These are phyloP conservation scores for Spialia ferax DNA, from an alignment of 2,888 invertebrate genomes.

Conservation along the genomic window DNA sequence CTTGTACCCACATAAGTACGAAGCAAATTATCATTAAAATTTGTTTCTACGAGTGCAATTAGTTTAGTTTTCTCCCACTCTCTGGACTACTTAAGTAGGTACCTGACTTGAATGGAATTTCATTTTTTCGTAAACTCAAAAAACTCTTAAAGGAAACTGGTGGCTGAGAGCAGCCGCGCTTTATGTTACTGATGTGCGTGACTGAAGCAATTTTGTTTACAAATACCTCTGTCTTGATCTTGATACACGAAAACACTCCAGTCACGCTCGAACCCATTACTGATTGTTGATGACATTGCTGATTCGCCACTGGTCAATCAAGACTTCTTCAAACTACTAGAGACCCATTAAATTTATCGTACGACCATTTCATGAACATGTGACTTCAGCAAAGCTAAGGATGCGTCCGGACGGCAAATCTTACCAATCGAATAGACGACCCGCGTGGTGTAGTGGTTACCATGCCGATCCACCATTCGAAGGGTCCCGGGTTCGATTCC, in stretches of 20 bases:
- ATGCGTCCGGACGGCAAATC: too few relatives aligned
- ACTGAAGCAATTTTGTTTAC: neutral
- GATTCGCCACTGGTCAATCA: too few relatives aligned
- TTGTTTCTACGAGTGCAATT: too few relatives aligned
- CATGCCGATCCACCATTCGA: too few relatives aligned
- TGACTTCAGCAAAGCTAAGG: too few relatives aligned
- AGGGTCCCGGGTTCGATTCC: too few relatives aligned
- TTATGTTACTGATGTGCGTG: neutral
- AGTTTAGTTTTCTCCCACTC: neutral
- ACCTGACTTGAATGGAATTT: neutral
- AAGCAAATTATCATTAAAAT: neutral
- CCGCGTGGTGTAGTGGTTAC: too few relatives aligned
- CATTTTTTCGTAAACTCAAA: neutral
- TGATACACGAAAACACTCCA: neutral
- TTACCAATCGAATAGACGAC: too few relatives aligned
- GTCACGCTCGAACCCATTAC: neutral
- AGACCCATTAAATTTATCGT: too few relatives aligned
- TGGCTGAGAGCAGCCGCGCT: neutral
- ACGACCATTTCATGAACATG: neutral
- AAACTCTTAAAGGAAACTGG: neutral
- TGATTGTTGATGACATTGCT: too few relatives aligned
- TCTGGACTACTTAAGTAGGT: neutral
- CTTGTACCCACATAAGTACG: too few relatives aligned
- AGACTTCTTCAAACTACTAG: too few relatives aligned
- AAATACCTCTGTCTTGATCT: neutral